Conservation (phyloP, 1,140 invertebrate genomes). For the Lamellibrachia luymesi region DNA sequence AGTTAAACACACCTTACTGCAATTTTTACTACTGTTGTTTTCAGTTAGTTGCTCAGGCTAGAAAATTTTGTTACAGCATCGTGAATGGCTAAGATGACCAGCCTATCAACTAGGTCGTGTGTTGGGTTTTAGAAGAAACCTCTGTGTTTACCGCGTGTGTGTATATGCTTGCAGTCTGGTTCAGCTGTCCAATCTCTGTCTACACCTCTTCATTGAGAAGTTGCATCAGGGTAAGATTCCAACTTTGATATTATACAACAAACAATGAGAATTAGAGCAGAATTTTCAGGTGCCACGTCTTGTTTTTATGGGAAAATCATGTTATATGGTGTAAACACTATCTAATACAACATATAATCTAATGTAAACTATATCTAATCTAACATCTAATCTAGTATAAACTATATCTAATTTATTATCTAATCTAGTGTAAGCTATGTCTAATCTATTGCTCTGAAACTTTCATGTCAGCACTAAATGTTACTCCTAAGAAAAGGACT, state of each 20-base stretch:
- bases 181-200: not conserved
- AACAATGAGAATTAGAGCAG: no score
- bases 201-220: not conserved
- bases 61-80: not conserved
- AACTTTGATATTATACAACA: not conserved
- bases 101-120: not conserved
- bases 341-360: no score
- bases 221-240: not conserved
- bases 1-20: not conserved
- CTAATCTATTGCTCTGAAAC: no score
- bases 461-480: no score
- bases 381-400: no score
- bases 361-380: no score
- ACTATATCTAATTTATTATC: no score
- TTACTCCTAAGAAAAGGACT: no score
- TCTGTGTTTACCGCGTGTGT: not conserved
- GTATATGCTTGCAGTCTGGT: not conserved
- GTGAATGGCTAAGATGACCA: not conserved
- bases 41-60: not conserved
- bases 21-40: not conserved
- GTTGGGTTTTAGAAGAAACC: not conserved
- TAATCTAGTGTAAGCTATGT: no score
- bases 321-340: no score
- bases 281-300: no score
- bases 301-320: no score